phyloP scores from a whole-genome alignment of 2,797 vertebrate species.

The Antrozous pallidus region DNA sequence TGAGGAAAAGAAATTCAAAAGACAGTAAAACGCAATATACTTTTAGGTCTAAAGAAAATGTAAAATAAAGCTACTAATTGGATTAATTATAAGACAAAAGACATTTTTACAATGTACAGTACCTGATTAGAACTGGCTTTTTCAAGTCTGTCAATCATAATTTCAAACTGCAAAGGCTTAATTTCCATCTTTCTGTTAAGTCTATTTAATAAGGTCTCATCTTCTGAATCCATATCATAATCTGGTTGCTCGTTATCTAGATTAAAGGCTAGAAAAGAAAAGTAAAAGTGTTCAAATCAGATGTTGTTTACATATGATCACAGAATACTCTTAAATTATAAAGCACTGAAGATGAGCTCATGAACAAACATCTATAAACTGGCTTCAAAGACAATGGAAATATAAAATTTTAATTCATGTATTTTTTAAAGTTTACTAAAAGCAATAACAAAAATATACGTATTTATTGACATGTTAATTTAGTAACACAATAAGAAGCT shows the following conservation, averaged over 20 bases:
- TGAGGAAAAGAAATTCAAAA: constrained; percentile 31
- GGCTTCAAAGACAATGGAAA: constrained; percentile 18
- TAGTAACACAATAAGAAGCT: constrained; percentile 3
- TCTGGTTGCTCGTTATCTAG: constrained; percentile 94
- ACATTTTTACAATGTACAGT: constrained; percentile 59
- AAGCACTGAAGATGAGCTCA: background rate
- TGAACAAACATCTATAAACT: background rate
- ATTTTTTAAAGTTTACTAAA: constrained; percentile 43
- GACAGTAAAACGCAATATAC: constrained; percentile 23
- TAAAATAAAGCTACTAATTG: background rate
- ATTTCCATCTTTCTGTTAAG: constrained; percentile 95
- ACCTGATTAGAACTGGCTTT: constrained; percentile 96
- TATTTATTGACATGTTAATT: background rate
- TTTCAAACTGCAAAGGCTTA: constrained; percentile 94
- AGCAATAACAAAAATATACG: background rate
- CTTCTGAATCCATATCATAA: constrained; percentile 97
- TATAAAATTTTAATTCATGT: background rate
- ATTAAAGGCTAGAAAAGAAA: constrained; percentile 87
- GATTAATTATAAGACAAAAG: constrained; percentile 31
- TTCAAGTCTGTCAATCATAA: constrained; percentile 94
- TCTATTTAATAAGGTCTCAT: constrained; percentile 92
- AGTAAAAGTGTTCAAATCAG: constrained; percentile 57
- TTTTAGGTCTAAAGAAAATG: background rate
- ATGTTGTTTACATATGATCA: constrained; percentile 1
- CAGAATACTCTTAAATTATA: background rate